phyloP scores from a whole-genome alignment of 2,113 vertebrate species.

The Ceyx margarethae region DNA sequence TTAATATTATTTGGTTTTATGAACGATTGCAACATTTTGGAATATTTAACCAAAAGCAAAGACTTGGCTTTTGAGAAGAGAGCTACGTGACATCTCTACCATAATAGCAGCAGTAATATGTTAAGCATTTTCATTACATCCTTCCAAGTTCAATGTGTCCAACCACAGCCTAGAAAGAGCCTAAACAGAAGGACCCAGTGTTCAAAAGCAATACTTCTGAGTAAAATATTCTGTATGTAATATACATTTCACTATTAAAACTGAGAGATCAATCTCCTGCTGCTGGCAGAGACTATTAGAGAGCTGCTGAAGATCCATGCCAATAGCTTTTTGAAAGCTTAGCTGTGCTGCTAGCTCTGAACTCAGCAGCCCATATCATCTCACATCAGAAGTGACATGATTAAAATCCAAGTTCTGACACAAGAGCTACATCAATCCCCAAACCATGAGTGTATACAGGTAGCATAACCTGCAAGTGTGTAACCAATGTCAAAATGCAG shows the following conservation, averaged over 20 bases:
- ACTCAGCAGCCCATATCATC: neutral
- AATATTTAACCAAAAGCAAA: neutral
- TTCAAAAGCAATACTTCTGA: neutral
- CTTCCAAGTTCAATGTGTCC: neutral
- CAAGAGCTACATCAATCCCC: accelerated
- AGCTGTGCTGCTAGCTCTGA: neutral
- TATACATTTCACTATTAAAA: neutral
- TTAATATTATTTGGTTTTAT: neutral
- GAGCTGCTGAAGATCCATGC: neutral
- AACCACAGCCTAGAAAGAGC: neutral
- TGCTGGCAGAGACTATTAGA: neutral
- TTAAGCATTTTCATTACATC: neutral
- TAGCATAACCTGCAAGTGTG: neutral
- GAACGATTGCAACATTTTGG: neutral
- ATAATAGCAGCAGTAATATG: neutral
- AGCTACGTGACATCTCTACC: neutral
- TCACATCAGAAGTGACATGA: neutral
- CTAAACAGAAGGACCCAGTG: neutral
- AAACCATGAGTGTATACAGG: neutral
- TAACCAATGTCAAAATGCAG: neutral
- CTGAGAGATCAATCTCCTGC: neutral
- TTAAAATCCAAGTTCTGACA: neutral
- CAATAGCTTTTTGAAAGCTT: neutral
- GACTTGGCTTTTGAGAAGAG: neutral
- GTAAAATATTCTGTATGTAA: neutral